Base-by-base conservation (phyloP, 1,140 invertebrate genomes). In the Macrobrachium rosenbergii region DNA sequence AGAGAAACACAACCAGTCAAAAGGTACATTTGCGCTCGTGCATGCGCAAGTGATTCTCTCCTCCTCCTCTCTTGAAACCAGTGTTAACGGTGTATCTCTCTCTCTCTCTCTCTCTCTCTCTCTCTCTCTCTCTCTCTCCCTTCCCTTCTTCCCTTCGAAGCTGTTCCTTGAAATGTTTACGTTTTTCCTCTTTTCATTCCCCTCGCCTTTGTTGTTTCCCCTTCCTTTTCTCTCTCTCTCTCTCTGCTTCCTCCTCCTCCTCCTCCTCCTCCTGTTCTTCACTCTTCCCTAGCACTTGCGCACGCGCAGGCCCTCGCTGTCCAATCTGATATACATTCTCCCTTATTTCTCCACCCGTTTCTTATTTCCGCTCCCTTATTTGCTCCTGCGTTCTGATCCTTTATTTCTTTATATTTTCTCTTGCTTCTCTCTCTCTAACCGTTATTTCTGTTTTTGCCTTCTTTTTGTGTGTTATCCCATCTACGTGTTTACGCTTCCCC, bases 321-420 rank as follows among this genome's bases (percentile, higher is more conserved):
- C 64, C 28, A n/a, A 21, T 28, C 28, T 28, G n/a, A n/a, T 69
- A 19, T 67, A 19, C 28, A 19, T 10, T 23, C 28, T 19, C 28
- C 7, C 28, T 23, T 19, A 6, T 67, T 23, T 19, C 19, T 67
- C 64, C 17, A 19, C 17, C 64, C 28, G 19, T 67, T 23, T 67
- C 64, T 77, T 43, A 11, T 8, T 77, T 43, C 43, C 75, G 19
- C 21, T 77, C 75, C 52, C 75, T 77, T 43, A 37, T 43, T 77
- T 43, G 28, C 75, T 77, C 67, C 37, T n/a, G n/a, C n/a, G n/a
- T n/a, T n/a, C n/a, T n/a, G n/a, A n/a, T 28, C 37, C 67, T 72
- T 28, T 72, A n/a, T 72, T 28, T 72, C 67, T 19, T 28, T 10
- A 11, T 72, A 8, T 28, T 23, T 3, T 23, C 11, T 73, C 16